Base-by-base conservation (phyloP, 2,113 vertebrate genomes). In the Gyps fulvus region DNA sequence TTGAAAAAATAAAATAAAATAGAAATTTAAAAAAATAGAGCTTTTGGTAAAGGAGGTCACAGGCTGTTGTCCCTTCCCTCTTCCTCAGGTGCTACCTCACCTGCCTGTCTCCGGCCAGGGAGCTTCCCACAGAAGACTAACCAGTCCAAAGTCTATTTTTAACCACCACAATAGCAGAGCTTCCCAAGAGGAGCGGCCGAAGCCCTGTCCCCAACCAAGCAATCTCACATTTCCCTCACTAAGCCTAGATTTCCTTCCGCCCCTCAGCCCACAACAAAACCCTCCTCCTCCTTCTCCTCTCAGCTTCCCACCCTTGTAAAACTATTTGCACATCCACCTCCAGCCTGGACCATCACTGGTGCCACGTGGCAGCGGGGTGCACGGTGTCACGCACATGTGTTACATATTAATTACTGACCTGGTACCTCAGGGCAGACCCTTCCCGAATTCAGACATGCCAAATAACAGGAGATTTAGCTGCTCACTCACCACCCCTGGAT, bases 61-160 rank as follows among this genome's bases (percentile, higher is more conserved):
- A 42, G 55, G 76, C 34, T 69, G 43, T 2, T 50, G 40, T 54
- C 65, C 52, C 55, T 59, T 71, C 47, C 52, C 5, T 55, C 40
- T 61, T 6, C 0, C 27, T 52, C 1, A 9, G 47, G 73, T 72
- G 63, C 50, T 58, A 85, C 61, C 88, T 96, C 91, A 93, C 82
- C 84, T 95, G 95, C 87, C 87, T 49, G 7, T 59, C 74, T 85
- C 73, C 0, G 3, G 54, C 76, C 4, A 0, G 18, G 47, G 78
- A 84, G 87, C 78, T 95, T 95, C 90, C 89, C 34, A 4, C 70
- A 89, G 77, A 55, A 43, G 36, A 78, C 18, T 4, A 50, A 76
- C 84, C 61, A 34, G 79, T 79, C 95, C 93, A 63, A 93, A 84
- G 84, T 63, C 93, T 97, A 95, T 96, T 97, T 96, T 96, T 96